Evolutionary conservation across 2,888 invertebrate species (phyloP).

Genomic region (Idaea aversata): DNA sequence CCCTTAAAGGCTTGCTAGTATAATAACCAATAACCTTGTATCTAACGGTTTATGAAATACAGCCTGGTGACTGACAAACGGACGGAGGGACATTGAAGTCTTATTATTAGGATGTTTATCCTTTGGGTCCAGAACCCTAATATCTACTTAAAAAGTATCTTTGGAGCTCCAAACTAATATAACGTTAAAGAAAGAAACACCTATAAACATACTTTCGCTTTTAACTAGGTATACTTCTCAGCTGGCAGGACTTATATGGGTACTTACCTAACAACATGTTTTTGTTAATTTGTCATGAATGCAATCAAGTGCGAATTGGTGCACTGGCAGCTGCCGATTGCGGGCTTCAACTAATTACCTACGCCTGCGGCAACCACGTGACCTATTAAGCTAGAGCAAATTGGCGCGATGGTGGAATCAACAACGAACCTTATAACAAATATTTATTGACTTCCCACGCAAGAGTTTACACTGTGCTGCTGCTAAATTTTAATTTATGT

Average conservation of each 20-base stretch:
- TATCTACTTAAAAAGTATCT: not conserved
- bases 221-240: no score
- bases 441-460: constrained; percentile 21
- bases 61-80: no score
- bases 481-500: not conserved
- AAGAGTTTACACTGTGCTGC: constrained; percentile 7
- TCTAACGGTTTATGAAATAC: no score
- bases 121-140: no score
- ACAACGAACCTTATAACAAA: constrained; percentile 17
- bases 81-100: no score
- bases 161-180: not conserved
- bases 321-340: constrained; percentile 17
- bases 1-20: no score
- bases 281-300: constrained; percentile 13
- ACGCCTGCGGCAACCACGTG: constrained; percentile 33
- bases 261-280: not conserved
- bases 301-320: constrained; percentile 27
- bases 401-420: constrained; percentile 16
- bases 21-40: no score
- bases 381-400: constrained; percentile 29
- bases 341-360: constrained; percentile 35
- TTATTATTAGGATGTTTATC: no score
- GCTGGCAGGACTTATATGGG: no score
- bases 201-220: not conserved
- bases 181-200: not conserved